phyloP scores from a whole-genome alignment of 2,797 vertebrate genomes.

The Myioborus melanocephalus region DNA sequence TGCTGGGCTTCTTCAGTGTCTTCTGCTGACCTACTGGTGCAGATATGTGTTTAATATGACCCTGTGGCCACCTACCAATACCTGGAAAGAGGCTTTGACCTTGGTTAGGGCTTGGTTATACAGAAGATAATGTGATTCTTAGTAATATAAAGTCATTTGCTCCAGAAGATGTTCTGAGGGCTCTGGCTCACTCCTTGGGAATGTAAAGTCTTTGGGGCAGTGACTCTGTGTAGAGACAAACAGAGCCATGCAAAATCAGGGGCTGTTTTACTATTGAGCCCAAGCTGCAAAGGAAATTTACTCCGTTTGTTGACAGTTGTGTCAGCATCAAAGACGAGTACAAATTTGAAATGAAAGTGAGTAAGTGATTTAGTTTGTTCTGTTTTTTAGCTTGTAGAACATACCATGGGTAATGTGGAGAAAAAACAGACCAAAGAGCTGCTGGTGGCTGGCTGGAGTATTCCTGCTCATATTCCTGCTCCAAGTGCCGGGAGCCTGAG shows the following conservation, averaged over 20 bases:
- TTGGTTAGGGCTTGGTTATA: background rate
- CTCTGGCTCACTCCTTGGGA: background rate
- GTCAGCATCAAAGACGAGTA: background rate
- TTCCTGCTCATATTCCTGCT: background rate
- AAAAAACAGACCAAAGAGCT: background rate
- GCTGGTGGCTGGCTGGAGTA: background rate
- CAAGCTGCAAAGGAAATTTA: accelerated
- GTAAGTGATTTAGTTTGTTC: background rate
- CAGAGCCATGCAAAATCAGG: background rate
- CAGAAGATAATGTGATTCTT: background rate
- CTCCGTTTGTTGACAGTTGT: background rate
- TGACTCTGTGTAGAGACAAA: background rate
- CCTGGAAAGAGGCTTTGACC: background rate
- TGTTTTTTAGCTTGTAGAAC: background rate
- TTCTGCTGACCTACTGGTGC: background rate
- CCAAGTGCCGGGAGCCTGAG: accelerated
- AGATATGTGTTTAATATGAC: background rate
- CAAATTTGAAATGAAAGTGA: background rate
- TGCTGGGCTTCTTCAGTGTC: background rate
- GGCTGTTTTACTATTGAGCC: background rate
- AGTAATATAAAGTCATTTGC: background rate
- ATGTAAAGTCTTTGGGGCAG: background rate
- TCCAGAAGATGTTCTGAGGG: background rate
- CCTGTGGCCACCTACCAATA: background rate
- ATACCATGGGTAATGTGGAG: background rate